phyloP scores from a whole-genome alignment of 2,888 invertebrate species.

The Temnothorax unifasciatus region DNA sequence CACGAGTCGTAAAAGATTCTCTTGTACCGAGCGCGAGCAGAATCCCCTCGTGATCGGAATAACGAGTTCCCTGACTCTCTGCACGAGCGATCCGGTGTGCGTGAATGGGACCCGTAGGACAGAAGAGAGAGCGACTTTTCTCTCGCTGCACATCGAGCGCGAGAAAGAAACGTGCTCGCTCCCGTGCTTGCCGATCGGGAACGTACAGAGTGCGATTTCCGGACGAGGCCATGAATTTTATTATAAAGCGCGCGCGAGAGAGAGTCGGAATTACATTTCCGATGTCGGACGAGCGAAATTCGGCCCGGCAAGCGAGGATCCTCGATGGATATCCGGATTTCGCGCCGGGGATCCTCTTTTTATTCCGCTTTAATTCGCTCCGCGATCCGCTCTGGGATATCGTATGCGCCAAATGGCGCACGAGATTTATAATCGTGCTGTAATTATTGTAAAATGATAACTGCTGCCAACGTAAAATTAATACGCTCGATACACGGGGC shows the following conservation, averaged over 20 bases:
- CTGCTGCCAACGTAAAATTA: constrained; percentile 20
- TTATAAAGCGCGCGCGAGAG: constrained; percentile 52
- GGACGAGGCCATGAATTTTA: constrained; percentile 70
- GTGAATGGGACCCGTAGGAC: constrained; percentile 71
- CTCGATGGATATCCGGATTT: constrained; percentile 58
- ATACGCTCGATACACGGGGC: not conserved
- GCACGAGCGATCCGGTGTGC: constrained; percentile 68
- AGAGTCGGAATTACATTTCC: constrained; percentile 54
- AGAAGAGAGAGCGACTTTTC: constrained; percentile 61
- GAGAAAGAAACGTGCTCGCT: constrained; percentile 54
- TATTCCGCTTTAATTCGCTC: constrained; percentile 48
- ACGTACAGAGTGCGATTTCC: constrained; percentile 63
- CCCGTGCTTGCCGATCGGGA: constrained; percentile 55
- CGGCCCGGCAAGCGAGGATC: constrained; percentile 52
- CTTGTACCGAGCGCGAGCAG: constrained; percentile 63
- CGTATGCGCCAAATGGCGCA: constrained; percentile 32
- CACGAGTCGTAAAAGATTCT: constrained; percentile 75
- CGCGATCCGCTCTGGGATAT: constrained; percentile 40
- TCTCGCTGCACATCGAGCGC: not conserved
- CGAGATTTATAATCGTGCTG: constrained; percentile 46
- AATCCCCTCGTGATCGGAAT: constrained; percentile 77
- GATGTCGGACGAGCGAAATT: constrained; percentile 52
- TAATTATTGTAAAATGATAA: constrained; percentile 54
- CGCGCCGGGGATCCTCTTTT: constrained; percentile 38
- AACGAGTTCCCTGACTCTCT: constrained; percentile 67